Conservation (phyloP, 2,113 vertebrate genomes). For the Grammomys surdaster region DNA sequence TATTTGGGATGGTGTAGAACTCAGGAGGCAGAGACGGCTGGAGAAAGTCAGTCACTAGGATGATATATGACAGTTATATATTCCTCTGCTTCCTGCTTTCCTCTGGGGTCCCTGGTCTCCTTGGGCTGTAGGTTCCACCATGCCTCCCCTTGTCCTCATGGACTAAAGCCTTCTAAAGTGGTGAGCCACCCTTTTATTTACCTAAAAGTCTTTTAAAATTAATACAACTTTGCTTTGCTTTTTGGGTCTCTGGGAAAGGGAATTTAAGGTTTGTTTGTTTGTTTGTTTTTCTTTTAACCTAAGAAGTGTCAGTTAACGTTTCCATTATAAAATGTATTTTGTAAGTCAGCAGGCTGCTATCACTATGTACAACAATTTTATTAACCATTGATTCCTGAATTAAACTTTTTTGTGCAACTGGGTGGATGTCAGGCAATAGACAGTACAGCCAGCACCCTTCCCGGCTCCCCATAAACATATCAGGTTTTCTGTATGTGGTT, state of each 20-base stretch:
- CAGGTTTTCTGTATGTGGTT: conserved; percentile 75
- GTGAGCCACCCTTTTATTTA: neutral
- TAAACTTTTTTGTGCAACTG: neutral
- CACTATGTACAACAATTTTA: neutral
- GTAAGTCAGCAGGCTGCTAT: neutral
- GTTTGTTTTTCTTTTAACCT: neutral
- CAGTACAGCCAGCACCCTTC: neutral
- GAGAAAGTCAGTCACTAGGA: neutral
- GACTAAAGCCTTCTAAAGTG: neutral
- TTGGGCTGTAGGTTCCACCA: neutral
- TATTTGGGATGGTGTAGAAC: neutral
- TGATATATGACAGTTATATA: neutral
- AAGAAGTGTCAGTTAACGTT: neutral
- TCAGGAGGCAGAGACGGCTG: neutral
- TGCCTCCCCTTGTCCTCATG: neutral
- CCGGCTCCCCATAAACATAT: conserved; percentile 76
- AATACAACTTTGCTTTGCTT: neutral
- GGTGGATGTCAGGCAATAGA: neutral
- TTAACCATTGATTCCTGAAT: neutral
- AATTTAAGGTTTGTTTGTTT: conserved; percentile 8
- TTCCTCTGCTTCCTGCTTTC: neutral
- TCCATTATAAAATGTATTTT: conserved; percentile 25
- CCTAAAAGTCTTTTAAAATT: conserved; percentile 38
- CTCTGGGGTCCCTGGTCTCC: neutral
- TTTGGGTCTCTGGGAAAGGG: conserved; percentile 43